Percentiles rank a stretch among this genome's conserved stretches.
Evolutionary conservation across 2,888 invertebrate species (phyloP).

Genomic region (Doris montereyensis): DNA sequence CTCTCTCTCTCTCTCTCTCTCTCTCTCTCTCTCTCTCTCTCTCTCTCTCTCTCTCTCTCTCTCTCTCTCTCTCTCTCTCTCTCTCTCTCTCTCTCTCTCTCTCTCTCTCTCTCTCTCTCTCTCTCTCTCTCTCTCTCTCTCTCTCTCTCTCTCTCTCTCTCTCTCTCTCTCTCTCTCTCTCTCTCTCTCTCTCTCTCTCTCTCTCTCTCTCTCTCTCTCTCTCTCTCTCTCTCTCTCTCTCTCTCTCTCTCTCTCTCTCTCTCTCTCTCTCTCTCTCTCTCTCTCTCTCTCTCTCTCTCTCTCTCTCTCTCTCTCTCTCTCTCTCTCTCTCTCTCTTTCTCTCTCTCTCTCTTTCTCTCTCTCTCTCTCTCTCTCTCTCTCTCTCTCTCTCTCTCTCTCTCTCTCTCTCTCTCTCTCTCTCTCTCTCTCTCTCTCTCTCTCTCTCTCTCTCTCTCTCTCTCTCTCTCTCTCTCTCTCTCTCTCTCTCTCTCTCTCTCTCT

Average conservation of each 20-base stretch:
- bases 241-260: neutral
- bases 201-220: neutral
- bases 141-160: neutral
- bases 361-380: neutral
- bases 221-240: neutral
- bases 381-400: neutral
- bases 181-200: neutral
- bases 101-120: neutral
- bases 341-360: neutral
- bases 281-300: neutral
- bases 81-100: neutral
- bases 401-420: neutral
- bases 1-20: neutral
- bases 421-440: neutral
- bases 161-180: neutral
- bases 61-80: too few species aligned
- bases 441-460: neutral
- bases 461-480: neutral
- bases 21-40: neutral
- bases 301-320: neutral
- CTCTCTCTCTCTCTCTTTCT: neutral
- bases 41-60: neutral
- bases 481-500: neutral
- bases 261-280: neutral
- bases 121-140: neutral